Percentiles rank a stretch among this genome's conserved stretches.
These are phyloP conservation scores for Aporrectodea caliginosa DNA, from an alignment of 1,140 invertebrate species.

Conservation along the genomic window DNA sequence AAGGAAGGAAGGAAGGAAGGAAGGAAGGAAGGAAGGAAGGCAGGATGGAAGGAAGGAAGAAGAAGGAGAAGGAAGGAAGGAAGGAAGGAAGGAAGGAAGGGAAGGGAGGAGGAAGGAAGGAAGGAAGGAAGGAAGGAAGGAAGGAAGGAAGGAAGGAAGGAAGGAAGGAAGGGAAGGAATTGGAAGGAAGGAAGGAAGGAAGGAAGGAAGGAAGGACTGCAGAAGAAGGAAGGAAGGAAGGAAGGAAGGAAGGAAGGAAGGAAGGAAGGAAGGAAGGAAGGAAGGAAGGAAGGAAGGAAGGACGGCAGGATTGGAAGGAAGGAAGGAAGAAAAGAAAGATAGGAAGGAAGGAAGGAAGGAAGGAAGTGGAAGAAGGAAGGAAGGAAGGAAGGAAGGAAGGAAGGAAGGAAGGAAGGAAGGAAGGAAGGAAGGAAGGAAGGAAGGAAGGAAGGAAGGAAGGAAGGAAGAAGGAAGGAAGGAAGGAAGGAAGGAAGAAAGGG, in stretches of 20 bases:
- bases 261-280: not conserved
- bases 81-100: not conserved
- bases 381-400: not conserved
- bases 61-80: not conserved
- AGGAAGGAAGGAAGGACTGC: not conserved
- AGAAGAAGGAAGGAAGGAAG: not conserved
- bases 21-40: not conserved
- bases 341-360: not conserved
- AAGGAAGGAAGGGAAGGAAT: not conserved
- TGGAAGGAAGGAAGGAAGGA: not conserved
- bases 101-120: not conserved
- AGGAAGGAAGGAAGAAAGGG: not conserved
- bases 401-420: not conserved
- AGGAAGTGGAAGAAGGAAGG: not conserved
- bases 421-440: not conserved
- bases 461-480: not conserved
- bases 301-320: too few relatives aligned
- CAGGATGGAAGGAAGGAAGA: not conserved
- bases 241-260: not conserved
- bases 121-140: not conserved
- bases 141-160: not conserved
- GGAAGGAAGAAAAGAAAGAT: too few relatives aligned
- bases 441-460: not conserved
- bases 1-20: not conserved
- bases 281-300: not conserved